phyloP scores from a whole-genome alignment of 2,797 vertebrate genomes.

The Diceros bicornis region DNA sequence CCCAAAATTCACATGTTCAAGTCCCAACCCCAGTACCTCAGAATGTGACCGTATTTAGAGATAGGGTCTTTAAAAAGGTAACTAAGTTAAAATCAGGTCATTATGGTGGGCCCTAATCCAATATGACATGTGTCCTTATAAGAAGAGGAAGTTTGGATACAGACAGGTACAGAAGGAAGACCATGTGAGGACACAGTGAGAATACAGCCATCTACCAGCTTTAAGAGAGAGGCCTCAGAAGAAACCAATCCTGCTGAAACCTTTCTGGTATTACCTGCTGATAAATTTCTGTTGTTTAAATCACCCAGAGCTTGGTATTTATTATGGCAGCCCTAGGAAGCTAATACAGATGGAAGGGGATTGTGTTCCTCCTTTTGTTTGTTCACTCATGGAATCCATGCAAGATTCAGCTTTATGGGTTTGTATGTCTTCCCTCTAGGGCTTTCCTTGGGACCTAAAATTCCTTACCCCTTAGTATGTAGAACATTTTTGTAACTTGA shows the following conservation, averaged over 20 bases:
- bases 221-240: neutral
- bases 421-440: neutral
- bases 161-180: neutral
- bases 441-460: neutral
- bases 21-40: neutral
- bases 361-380: neutral
- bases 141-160: neutral
- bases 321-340: neutral
- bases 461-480: neutral
- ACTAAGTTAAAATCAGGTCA: neutral
- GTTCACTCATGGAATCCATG: neutral
- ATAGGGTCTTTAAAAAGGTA: neutral
- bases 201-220: neutral
- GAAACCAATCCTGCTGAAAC: neutral
- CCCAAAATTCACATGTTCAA: neutral
- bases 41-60: neutral
- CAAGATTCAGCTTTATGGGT: neutral
- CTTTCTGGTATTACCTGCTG: too few species aligned
- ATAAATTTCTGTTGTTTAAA: neutral
- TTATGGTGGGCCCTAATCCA: neutral
- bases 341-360: neutral
- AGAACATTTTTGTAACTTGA: neutral
- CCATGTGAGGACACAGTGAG: neutral
- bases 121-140: neutral
- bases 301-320: neutral